Conservation (phyloP, 2,797 vertebrate species). For the Semaprochilodus insignis region DNA sequence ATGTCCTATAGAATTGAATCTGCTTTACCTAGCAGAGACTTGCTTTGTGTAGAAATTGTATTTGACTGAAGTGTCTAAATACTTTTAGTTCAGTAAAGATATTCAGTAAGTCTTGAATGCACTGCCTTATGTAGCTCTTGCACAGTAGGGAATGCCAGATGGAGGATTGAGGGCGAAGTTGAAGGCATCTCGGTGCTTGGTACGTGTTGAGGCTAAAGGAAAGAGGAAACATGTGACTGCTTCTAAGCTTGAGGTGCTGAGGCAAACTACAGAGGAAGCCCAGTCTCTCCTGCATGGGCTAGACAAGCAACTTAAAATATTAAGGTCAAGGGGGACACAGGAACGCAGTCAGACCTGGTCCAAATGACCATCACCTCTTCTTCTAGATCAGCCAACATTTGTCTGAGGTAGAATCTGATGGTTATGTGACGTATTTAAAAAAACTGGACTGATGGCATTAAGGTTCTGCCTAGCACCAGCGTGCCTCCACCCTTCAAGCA, state of each 20-base stretch:
- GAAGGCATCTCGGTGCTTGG: constrained; percentile 74
- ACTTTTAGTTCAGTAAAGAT: neutral
- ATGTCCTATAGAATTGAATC: too few relatives aligned
- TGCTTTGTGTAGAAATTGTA: neutral
- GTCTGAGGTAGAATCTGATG: neutral
- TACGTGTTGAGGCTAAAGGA: constrained; percentile 77
- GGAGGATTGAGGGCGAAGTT: constrained; percentile 75
- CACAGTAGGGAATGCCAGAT: constrained; percentile 54
- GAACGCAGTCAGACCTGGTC: constrained; percentile 27
- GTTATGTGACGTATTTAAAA: neutral
- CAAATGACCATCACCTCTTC: constrained; percentile 8
- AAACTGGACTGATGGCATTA: neutral
- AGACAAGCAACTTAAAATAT: constrained; percentile 78
- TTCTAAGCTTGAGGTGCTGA: constrained; percentile 75
- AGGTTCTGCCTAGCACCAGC: neutral
- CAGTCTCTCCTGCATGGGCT: constrained; percentile 64
- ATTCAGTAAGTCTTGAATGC: neutral
- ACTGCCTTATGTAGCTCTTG: constrained; percentile 10
- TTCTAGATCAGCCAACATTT: constrained; percentile 12
- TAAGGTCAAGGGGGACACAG: constrained; percentile 69
- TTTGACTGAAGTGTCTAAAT: neutral
- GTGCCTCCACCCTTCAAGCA: neutral
- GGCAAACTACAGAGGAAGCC: constrained; percentile 64
- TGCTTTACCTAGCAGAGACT: too few relatives aligned
- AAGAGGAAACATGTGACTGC: constrained; percentile 90